These are phyloP conservation scores for Apocheima hispidaria DNA, from an alignment of 2,888 invertebrate genomes.

Conservation along the genomic window DNA sequence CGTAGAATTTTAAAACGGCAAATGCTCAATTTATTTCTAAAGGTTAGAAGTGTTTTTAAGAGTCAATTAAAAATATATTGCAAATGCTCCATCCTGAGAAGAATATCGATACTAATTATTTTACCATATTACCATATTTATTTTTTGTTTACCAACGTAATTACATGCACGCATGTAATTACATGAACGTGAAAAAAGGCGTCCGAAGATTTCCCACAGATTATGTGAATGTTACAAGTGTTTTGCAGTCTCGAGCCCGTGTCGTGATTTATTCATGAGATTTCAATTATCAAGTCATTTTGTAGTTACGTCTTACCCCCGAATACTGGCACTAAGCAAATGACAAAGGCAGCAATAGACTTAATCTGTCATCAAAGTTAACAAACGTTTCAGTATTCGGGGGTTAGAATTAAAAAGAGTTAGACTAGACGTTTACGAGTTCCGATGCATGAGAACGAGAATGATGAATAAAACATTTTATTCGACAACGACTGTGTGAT, in stretches of 20 bases:
- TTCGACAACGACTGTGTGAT: too few relatives aligned
- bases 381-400: too few relatives aligned
- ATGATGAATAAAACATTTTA: too few relatives aligned
- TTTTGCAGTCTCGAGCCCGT: not conserved
- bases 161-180: slow-evolving; percentile 22
- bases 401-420: too few relatives aligned
- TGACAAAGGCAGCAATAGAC: too few relatives aligned
- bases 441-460: not conserved
- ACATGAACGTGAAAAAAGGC: slow-evolving; percentile 4
- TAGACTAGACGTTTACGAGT: not conserved
- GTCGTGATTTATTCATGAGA: not conserved
- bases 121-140: slow-evolving; percentile 6
- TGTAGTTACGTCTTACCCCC: too few relatives aligned
- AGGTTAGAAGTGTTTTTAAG: too few relatives aligned
- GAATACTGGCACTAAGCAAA: too few relatives aligned
- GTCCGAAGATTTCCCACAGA: not conserved
- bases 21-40: too few relatives aligned
- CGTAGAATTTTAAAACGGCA: too few relatives aligned
- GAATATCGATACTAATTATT: slow-evolving; percentile 16
- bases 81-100: slow-evolving; percentile 8
- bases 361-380: too few relatives aligned
- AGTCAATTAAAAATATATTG: not conserved
- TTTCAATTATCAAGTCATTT: not conserved
- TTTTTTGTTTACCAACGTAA: slow-evolving; percentile 18
- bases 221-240: not conserved